phyloP scores from a whole-genome alignment of 2,113 vertebrate genomes.

The Poecilia latipinna region DNA sequence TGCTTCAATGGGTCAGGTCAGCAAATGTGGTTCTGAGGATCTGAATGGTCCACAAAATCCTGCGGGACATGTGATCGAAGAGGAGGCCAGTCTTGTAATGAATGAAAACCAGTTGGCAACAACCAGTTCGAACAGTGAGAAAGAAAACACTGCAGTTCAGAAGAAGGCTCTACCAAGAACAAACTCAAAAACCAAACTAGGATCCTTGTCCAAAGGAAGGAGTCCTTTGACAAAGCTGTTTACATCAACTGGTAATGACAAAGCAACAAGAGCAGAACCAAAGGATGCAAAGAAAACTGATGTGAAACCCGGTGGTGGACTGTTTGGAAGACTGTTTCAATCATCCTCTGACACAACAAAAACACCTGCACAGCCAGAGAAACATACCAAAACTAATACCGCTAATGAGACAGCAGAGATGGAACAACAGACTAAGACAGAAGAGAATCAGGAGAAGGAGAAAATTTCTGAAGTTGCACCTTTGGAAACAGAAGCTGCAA shows the following conservation, averaged over 20 bases:
- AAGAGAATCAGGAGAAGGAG: slow-evolving; percentile 8
- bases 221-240: slow-evolving; percentile 80
- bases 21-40: slow-evolving; percentile 13
- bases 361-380: slow-evolving; percentile 5
- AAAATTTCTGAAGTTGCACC: background rate
- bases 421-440: background rate
- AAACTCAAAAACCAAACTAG: slow-evolving; percentile 57
- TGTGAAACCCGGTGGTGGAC: slow-evolving; percentile 69
- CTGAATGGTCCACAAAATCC: background rate
- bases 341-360: slow-evolving; percentile 59
- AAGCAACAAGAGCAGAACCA: slow-evolving; percentile 47
- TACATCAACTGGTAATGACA: slow-evolving; percentile 70
- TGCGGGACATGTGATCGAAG: background rate
- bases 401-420: slow-evolving; percentile 15
- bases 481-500: slow-evolving; percentile 20
- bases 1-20: background rate
- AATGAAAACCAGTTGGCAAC: slow-evolving; percentile 18
- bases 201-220: slow-evolving; percentile 75
- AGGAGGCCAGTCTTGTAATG: slow-evolving; percentile 3
- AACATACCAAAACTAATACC: background rate
- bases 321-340: slow-evolving; percentile 79
- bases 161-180: slow-evolving; percentile 40
- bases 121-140: background rate
- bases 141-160: slow-evolving; percentile 19
- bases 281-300: slow-evolving; percentile 70